phyloP scores from a whole-genome alignment of 2,888 invertebrate genomes.

The Allygus modestus region DNA sequence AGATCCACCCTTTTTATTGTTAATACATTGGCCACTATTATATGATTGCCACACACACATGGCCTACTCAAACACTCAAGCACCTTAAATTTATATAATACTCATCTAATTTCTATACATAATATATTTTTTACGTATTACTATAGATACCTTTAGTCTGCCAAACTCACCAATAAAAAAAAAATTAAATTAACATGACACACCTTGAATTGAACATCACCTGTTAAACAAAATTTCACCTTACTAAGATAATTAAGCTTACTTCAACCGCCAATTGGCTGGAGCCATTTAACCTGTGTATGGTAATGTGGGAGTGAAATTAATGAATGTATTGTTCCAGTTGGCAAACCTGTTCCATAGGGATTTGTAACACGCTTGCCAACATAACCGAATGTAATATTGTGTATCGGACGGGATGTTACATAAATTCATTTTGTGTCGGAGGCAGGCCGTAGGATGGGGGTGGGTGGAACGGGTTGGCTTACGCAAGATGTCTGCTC shows the following conservation, averaged over 20 bases:
- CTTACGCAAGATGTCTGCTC: constrained; percentile 10
- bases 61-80: too few species aligned
- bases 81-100: too few species aligned
- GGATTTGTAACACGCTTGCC: background rate
- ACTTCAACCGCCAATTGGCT: background rate
- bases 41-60: too few species aligned
- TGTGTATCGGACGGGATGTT: constrained; percentile 38
- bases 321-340: constrained; percentile 35
- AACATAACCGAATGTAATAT: constrained; percentile 36
- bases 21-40: too few species aligned
- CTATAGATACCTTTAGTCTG: too few species aligned
- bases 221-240: too few species aligned
- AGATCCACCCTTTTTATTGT: too few species aligned
- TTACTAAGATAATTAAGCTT: background rate
- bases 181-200: too few species aligned
- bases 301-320: constrained; percentile 13
- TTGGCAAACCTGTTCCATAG: constrained; percentile 2
- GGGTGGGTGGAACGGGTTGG: constrained; percentile 1
- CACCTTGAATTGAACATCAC: too few species aligned
- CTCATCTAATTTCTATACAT: too few species aligned
- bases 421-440: constrained; percentile 27
- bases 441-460: background rate
- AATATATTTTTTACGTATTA: too few species aligned
- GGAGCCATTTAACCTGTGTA: background rate
- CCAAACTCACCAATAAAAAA: too few species aligned